Evolutionary conservation across 2,888 invertebrate species (phyloP).

Genomic region (Caenorhabditis drosophilae): DNA sequence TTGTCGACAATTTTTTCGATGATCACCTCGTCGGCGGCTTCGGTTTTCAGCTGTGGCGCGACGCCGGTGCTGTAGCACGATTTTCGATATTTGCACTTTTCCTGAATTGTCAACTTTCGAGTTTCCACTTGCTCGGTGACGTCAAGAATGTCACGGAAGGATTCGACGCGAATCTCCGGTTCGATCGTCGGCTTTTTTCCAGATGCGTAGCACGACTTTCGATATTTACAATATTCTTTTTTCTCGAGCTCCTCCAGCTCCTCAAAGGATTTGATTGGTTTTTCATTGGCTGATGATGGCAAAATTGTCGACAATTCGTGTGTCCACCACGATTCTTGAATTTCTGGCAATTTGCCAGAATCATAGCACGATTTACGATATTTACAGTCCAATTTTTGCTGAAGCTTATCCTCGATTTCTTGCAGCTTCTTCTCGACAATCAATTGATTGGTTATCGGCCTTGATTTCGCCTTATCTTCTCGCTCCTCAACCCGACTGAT

Average conservation of each 20-base stretch:
- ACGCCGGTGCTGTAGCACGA: slow-evolving; percentile 61
- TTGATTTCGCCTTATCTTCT: slow-evolving; percentile 67
- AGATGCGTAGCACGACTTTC: slow-evolving; percentile 64
- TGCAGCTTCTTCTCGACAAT: slow-evolving; percentile 41
- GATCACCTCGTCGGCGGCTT: slow-evolving; percentile 18
- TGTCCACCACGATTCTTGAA: slow-evolving; percentile 31
- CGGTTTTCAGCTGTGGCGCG: slow-evolving; percentile 52
- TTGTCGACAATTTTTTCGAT: slow-evolving; percentile 26
- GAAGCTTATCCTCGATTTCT: slow-evolving; percentile 43
- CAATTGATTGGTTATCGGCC: slow-evolving; percentile 34
- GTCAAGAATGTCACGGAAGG: slow-evolving; percentile 31
- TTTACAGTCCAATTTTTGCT: slow-evolving; percentile 57
- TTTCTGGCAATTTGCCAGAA: slow-evolving; percentile 55
- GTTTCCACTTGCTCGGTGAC: slow-evolving; percentile 43
- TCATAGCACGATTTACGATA: slow-evolving; percentile 65
- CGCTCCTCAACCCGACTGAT: slow-evolving; percentile 56
- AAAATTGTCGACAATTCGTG: slow-evolving; percentile 6
- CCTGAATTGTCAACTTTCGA: slow-evolving; percentile 41
- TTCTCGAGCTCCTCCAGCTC: slow-evolving; percentile 50
- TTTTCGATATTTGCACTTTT: slow-evolving; percentile 62
- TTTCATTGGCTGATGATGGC: slow-evolving; percentile 24
- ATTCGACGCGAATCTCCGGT: slow-evolving; percentile 28
- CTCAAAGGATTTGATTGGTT: slow-evolving; percentile 29
- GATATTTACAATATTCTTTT: slow-evolving; percentile 62
- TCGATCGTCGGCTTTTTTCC: slow-evolving; percentile 55